Evolutionary conservation across 2,888 invertebrate species (phyloP), one percentile per base, ranked within the genome.

Genomic region (Cheilosia variabilis): DNA sequence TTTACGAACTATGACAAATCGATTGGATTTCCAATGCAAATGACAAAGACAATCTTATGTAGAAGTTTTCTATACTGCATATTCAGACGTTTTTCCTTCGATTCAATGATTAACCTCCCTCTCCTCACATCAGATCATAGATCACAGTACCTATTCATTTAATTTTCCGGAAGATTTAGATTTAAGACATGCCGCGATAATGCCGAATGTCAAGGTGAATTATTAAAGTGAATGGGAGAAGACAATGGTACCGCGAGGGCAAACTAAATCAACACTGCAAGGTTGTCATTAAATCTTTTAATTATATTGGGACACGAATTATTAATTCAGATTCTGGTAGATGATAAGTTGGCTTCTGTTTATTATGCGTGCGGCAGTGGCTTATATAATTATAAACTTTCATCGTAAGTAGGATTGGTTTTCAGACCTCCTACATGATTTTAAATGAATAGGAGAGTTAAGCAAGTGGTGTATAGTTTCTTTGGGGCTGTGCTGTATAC

Each of bases 401-500:
- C 19, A 15, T 24, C n/a, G 52, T 13, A n/a, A 34, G 45, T 10
- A 37, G 4, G 4, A 37, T 13, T 4, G 13, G 13, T 13, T 37
- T 62, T 53, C 22, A 34, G 60, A 43, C 77, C 77, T 68, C 68
- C 77, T 77, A 77, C 77, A 53, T 69, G 31, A 77, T 55, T 53
- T 17, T 24, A 53, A 37, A 15, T 52, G 50, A 22, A 22, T 65
- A 37, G 50, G 34, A 27, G 34, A 65, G 73, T 24, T 45, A 7
- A 27, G 10, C n/a, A 24, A n/a, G 37, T 10, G n/a, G 9, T 52
- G 9, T 9, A 45, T 45, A 66, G n/a, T 45, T 45, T 17, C 9
- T 9, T 9, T 31, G 27, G 24, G 24, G 24, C 5, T 24, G 4
- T 24, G 4, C 24, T 4, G 24, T 24, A 24, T 24, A 24, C 5